Evolutionary conservation across 2,797 vertebrate genomes (phyloP).

Genomic region (Meriones psammophilus): DNA sequence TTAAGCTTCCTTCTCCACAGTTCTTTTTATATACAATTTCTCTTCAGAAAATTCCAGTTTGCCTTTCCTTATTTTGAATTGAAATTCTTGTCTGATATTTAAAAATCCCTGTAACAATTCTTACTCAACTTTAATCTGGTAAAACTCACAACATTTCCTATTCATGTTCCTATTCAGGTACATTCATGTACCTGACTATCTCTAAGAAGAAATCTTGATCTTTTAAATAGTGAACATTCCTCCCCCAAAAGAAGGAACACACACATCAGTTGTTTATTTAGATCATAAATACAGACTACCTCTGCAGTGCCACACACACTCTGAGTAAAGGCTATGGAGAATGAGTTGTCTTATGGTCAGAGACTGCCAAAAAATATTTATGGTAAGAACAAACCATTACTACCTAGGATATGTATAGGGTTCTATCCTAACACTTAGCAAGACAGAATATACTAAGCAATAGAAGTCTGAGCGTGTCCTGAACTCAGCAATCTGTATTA

Average conservation of each 20-base stretch:
- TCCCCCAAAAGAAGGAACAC: constrained; percentile 6
- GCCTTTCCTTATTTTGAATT: not conserved
- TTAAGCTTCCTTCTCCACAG: constrained; percentile 18
- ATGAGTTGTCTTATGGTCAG: constrained; percentile 54
- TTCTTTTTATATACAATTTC: not conserved
- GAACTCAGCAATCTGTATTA: constrained; percentile 54
- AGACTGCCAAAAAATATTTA: constrained; percentile 41
- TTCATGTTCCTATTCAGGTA: too few species aligned
- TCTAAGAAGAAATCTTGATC: constrained; percentile 51
- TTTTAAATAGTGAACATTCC: constrained; percentile 7
- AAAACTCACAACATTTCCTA: not conserved
- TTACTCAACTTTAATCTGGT: constrained; percentile 49
- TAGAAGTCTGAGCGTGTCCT: constrained; percentile 8
- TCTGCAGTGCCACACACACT: not conserved
- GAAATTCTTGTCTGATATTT: constrained; percentile 50
- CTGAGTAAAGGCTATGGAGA: constrained; percentile 37
- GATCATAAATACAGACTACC: constrained; percentile 47
- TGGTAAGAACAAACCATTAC: constrained; percentile 33
- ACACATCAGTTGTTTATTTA: not conserved
- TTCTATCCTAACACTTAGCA: constrained; percentile 57
- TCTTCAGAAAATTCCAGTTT: constrained; percentile 51
- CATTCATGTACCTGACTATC: constrained; percentile 7
- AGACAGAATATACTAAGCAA: constrained; percentile 42
- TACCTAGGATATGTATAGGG: not conserved
- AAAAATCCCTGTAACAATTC: not conserved